These are phyloP conservation scores for Tetropium fuscum DNA, from an alignment of 2,888 invertebrate species.

Conservation along the genomic window DNA sequence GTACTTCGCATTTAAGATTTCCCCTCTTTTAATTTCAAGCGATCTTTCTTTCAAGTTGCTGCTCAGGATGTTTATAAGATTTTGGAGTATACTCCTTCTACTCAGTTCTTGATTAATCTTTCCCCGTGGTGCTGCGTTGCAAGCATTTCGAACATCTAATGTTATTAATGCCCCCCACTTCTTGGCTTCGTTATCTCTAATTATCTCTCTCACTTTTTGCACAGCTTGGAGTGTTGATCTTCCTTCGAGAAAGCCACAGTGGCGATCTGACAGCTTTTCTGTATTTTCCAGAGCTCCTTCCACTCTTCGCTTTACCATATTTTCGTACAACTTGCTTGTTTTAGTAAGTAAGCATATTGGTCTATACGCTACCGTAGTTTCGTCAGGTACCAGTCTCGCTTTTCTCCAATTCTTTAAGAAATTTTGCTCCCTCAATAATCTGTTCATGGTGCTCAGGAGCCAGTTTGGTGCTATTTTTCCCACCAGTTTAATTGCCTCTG, in stretches of 20 bases:
- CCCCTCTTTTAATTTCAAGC: background rate
- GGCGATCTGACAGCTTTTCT: background rate
- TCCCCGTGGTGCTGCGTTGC: background rate
- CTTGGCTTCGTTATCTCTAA: background rate
- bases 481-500: background rate
- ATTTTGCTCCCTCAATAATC: background rate
- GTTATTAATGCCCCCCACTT: background rate
- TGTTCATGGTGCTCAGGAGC: slow-evolving; percentile 2
- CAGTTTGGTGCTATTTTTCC: background rate
- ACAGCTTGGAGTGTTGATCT: background rate
- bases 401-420: background rate
- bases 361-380: background rate
- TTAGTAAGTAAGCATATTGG: background rate
- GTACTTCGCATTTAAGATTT: too few relatives aligned
- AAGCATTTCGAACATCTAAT: background rate
- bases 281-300: background rate
- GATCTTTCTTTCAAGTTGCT: background rate
- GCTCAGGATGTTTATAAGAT: background rate
- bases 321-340: background rate
- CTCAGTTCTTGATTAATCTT: background rate
- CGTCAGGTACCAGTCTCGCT: background rate
- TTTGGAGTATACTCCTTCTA: too few relatives aligned
- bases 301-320: too few relatives aligned
- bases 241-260: background rate
- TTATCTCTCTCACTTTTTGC: background rate